Conservation (phyloP, 2,797 vertebrate species). For the Limosa lapponica region DNA sequence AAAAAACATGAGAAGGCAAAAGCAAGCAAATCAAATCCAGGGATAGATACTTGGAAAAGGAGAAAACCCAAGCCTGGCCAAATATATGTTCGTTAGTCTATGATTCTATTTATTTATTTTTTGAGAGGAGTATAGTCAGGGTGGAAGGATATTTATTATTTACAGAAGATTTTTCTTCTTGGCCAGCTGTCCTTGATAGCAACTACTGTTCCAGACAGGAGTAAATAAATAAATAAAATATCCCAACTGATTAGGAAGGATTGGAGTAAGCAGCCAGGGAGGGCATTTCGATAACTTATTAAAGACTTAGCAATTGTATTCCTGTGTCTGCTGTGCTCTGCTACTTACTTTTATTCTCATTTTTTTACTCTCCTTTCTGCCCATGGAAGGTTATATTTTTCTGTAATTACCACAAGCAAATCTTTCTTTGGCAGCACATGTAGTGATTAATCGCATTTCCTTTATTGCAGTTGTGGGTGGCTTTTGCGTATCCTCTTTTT, state of each 20-base stretch:
- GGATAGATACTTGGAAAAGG: neutral
- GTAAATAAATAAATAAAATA: neutral
- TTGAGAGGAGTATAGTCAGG: neutral
- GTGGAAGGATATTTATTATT: constrained; percentile 48
- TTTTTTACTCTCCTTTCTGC: constrained; percentile 13
- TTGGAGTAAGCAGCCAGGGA: neutral
- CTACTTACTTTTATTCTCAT: neutral
- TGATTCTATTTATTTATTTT: constrained; percentile 35
- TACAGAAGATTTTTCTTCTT: constrained; percentile 14
- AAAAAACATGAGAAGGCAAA: neutral
- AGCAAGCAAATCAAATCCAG: constrained; percentile 9
- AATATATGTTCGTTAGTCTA: neutral
- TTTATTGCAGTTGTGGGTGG: neutral
- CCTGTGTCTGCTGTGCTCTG: neutral
- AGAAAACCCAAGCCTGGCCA: neutral
- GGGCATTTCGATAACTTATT: neutral
- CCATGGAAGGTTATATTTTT: constrained; percentile 40
- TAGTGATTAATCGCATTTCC: neutral
- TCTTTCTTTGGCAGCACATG: neutral
- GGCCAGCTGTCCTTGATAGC: neutral
- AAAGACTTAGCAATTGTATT: neutral
- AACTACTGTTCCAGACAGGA: neutral
- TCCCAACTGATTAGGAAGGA: neutral
- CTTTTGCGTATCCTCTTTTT: constrained; percentile 5
- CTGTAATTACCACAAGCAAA: constrained; percentile 16